Percentiles rank a stretch among this genome's conserved stretches.
Conservation (phyloP, 2,113 vertebrate genomes). For the Sturnus vulgaris region DNA sequence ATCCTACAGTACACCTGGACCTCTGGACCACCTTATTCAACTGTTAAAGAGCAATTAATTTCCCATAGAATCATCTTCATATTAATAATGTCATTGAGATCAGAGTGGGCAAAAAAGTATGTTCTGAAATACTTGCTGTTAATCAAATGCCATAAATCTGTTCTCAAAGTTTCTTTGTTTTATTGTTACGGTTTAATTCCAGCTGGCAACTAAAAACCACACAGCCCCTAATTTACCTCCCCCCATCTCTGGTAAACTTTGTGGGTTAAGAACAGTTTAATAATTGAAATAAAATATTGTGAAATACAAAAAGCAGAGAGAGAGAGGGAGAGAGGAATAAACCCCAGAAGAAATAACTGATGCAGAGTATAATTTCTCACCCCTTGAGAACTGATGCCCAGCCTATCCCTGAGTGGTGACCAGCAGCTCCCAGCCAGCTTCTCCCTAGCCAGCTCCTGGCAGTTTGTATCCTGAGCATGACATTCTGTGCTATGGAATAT, state of each 20-base stretch:
- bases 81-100: not conserved
- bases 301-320: not conserved
- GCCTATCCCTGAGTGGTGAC: not conserved
- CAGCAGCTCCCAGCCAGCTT: not conserved
- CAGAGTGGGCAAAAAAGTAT: not conserved
- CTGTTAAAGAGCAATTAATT: not conserved
- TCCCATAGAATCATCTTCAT: not conserved
- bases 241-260: accelerated
- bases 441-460: not conserved
- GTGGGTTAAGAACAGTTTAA: not conserved
- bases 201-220: not conserved
- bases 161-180: not conserved
- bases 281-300: not conserved
- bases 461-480: not conserved
- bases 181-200: not conserved
- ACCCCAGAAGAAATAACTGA: not conserved
- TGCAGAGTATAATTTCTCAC: not conserved
- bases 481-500: not conserved
- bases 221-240: not conserved
- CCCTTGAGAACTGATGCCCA: not conserved
- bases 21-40: not conserved
- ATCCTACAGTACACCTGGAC: not conserved
- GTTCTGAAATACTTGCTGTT: not conserved
- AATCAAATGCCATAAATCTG: not conserved
- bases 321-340: not conserved